These are phyloP conservation scores for Ceyx margarethae DNA, from an alignment of 2,113 vertebrate genomes.

Conservation along the genomic window DNA sequence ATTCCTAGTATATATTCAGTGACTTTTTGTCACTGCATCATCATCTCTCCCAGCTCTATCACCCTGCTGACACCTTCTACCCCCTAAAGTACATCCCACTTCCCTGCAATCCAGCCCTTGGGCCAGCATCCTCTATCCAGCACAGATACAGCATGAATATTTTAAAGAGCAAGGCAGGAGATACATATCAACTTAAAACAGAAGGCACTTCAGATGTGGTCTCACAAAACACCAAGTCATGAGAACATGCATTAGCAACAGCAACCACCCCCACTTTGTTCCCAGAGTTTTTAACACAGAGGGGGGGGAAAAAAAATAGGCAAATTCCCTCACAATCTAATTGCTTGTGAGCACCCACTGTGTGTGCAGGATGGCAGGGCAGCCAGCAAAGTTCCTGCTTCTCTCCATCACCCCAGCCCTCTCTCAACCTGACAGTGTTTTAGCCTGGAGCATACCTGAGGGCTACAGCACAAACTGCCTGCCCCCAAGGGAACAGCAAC, in stretches of 20 bases:
- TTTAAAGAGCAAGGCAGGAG: constrained; percentile 21
- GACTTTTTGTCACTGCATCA: neutral
- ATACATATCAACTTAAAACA: neutral
- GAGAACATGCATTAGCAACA: neutral
- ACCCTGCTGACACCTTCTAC: neutral
- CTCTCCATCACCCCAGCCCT: neutral
- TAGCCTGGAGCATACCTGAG: constrained; percentile 39
- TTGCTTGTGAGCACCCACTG: neutral
- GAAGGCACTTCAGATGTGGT: neutral
- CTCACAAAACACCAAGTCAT: neutral
- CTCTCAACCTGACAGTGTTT: constrained; percentile 13
- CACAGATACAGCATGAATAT: neutral
- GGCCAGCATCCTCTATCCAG: neutral
- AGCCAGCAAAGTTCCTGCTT: neutral
- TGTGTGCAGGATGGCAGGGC: neutral
- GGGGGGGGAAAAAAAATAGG: neutral
- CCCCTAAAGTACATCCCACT: neutral
- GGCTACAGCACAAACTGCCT: constrained; percentile 34
- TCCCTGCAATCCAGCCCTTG: neutral
- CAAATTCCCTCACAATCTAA: neutral
- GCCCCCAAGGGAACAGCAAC: constrained; percentile 31
- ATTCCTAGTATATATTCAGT: rapidly evolving
- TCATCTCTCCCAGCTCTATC: neutral
- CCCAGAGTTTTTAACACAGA: neutral
- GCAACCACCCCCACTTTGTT: neutral